Conservation (phyloP, 2,888 invertebrate species). For the Plagiodera versicolora region DNA sequence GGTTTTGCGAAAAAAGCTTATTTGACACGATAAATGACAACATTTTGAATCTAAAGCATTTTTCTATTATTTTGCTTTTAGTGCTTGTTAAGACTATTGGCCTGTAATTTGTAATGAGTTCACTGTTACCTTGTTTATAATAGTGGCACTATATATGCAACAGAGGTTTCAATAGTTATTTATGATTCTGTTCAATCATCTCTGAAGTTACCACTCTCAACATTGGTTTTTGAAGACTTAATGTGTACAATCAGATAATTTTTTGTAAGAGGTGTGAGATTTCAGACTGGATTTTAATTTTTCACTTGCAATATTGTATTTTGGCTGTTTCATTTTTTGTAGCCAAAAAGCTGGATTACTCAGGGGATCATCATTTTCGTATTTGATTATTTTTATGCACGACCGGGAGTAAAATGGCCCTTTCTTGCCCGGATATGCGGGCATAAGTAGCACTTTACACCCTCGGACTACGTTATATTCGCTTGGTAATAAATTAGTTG, state of each 20-base stretch:
- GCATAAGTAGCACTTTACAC: too few relatives aligned
- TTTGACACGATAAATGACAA: too few relatives aligned
- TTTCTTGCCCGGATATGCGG: too few relatives aligned
- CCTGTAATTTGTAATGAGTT: conserved; percentile 3
- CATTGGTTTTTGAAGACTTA: neutral
- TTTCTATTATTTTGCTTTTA: neutral
- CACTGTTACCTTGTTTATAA: neutral
- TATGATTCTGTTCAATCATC: neutral
- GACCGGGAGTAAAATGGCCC: too few relatives aligned
- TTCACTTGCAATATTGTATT: neutral
- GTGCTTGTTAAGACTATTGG: conserved; percentile 2
- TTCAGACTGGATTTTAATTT: neutral
- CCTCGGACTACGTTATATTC: too few relatives aligned
- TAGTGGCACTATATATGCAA: neutral
- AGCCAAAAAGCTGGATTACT: too few relatives aligned
- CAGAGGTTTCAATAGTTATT: neutral
- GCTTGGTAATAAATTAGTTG: too few relatives aligned
- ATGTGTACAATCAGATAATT: neutral
- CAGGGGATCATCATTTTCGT: neutral
- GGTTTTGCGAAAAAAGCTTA: too few relatives aligned
- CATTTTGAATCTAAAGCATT: too few relatives aligned
- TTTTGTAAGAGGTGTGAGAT: neutral
- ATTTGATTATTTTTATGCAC: neutral
- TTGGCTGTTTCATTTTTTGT: neutral
- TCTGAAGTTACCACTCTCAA: neutral